Percentiles rank a stretch among this genome's conserved stretches.
These are phyloP conservation scores for Casuarius casuarius DNA, from an alignment of 2,113 vertebrate genomes.

Conservation along the genomic window DNA sequence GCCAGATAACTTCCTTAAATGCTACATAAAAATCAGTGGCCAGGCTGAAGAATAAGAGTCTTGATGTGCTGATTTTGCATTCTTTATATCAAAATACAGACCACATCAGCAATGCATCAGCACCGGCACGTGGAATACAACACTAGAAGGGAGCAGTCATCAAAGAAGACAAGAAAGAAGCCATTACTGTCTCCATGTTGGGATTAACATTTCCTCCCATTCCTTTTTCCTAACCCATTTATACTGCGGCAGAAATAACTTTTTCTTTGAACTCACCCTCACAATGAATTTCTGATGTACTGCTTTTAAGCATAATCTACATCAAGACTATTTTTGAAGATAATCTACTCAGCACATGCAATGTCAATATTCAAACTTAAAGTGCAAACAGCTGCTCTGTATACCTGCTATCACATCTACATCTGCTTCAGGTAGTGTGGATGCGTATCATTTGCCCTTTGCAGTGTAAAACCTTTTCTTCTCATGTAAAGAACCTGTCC, in stretches of 20 bases:
- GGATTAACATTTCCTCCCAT: background rate
- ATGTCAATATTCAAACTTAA: background rate
- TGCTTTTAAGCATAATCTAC: background rate
- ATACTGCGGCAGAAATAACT: background rate
- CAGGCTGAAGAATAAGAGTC: background rate
- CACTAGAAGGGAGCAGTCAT: background rate
- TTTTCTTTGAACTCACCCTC: background rate
- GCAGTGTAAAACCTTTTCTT: constrained; percentile 12
- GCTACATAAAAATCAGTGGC: background rate
- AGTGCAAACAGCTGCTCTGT: background rate
- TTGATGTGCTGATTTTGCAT: background rate
- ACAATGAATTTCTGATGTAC: background rate
- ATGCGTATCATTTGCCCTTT: background rate
- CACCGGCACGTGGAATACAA: background rate
- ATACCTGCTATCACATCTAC: constrained; percentile 1
- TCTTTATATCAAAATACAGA: background rate
- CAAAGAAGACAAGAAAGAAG: background rate
- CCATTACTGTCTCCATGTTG: background rate
- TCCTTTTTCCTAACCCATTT: background rate
- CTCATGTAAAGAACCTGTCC: background rate
- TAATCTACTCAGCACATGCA: background rate
- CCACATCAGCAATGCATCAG: background rate
- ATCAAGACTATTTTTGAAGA: background rate
- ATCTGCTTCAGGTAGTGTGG: background rate
- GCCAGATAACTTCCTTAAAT: background rate